A percentile compares a stretch with the other conserved stretches of the same genome.
phyloP scores from a whole-genome alignment of 2,888 invertebrate species.

The Amblyteles armatorius region DNA sequence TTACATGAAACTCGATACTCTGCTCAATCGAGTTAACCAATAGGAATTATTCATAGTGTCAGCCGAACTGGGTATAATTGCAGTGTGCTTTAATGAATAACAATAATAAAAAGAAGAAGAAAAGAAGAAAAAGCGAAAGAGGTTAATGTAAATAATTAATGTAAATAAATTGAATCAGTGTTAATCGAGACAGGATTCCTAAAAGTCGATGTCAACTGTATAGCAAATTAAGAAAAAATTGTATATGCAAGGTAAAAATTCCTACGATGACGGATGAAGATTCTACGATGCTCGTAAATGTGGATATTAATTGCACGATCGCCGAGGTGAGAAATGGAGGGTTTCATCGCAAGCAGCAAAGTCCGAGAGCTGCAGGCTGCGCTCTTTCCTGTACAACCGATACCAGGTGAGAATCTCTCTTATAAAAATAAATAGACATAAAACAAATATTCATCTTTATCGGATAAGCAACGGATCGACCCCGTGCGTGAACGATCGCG shows the following conservation, averaged over 20 bases:
- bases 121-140: conserved; percentile 3
- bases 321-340: conserved; percentile 76
- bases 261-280: conserved; percentile 68
- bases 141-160: background rate
- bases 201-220: background rate
- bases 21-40: conserved; percentile 21
- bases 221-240: conserved; percentile 1
- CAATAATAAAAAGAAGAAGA: background rate
- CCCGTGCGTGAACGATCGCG: background rate
- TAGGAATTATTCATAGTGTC: conserved; percentile 45
- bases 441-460: background rate
- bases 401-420: conserved; percentile 76
- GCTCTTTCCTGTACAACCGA: conserved; percentile 87
- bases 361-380: conserved; percentile 89
- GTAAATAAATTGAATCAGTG: background rate
- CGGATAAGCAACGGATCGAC: background rate
- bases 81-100: conserved; percentile 12
- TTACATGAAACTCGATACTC: conserved; percentile 33
- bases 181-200: background rate
- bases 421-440: background rate
- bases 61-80: background rate
- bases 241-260: conserved; percentile 33
- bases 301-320: conserved; percentile 37
- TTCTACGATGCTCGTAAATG: conserved; percentile 66
- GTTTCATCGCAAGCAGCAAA: conserved; percentile 81